Conservation (phyloP, 2,797 vertebrate species). For the Eupleurogrammus muticus region DNA sequence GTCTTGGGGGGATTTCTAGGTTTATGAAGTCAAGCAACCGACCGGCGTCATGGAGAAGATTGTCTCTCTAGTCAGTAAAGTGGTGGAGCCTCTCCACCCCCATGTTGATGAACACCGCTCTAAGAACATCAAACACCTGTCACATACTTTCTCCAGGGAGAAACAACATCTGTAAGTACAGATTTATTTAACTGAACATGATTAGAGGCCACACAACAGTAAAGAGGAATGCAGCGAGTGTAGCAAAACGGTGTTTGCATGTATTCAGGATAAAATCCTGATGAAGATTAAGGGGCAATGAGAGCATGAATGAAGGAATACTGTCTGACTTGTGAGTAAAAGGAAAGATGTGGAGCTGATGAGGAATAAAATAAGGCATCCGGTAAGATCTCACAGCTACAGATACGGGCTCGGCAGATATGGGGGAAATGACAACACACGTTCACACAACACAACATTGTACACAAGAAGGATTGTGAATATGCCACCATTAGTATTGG, state of each 20-base stretch:
- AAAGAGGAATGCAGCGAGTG: background rate
- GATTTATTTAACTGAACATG: background rate
- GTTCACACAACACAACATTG: no score
- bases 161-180: constrained; percentile 94
- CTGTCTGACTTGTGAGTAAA: no score
- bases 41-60: constrained; percentile 91
- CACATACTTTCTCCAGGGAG: constrained; percentile 95
- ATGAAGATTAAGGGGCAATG: no score
- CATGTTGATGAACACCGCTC: constrained; percentile 89
- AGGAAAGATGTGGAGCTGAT: no score
- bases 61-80: constrained; percentile 89
- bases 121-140: constrained; percentile 91
- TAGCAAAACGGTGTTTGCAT: background rate
- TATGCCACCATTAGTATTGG: no score
- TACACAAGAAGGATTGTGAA: no score
- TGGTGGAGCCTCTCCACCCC: constrained; percentile 92
- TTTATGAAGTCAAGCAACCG: constrained; percentile 92
- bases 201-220: background rate
- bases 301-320: no score
- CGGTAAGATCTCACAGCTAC: no score
- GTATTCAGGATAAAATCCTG: no score
- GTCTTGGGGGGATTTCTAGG: constrained; percentile 69
- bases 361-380: no score
- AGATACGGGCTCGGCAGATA: no score
- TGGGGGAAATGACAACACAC: no score